Percentiles rank a stretch among this genome's conserved stretches.
phyloP scores from a whole-genome alignment of 2,113 vertebrate genomes.

The Amblyornis subalaris region DNA sequence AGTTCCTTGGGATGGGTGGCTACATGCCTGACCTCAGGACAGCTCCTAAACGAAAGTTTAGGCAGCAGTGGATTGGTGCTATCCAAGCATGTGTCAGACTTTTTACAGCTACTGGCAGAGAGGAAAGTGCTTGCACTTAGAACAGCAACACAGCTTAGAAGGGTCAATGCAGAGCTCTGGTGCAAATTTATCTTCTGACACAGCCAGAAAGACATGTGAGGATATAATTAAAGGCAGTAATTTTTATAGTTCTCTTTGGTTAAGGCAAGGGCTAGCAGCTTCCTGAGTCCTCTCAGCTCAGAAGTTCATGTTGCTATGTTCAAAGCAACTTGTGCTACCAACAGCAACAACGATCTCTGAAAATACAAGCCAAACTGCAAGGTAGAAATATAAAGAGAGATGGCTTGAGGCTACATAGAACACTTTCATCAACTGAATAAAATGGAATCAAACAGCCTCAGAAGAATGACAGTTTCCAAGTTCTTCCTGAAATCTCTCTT shows the following conservation, averaged over 20 bases:
- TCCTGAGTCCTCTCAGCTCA: background rate
- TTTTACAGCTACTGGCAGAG: background rate
- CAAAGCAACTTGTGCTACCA: background rate
- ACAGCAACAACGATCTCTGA: background rate
- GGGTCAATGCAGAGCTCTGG: background rate
- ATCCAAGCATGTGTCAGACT: background rate
- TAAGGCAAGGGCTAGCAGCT: background rate
- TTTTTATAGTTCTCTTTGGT: conserved; percentile 23
- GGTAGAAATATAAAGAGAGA: background rate
- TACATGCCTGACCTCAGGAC: background rate
- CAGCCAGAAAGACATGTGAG: background rate
- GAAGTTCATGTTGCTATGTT: background rate
- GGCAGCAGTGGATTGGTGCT: background rate
- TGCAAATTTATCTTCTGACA: background rate
- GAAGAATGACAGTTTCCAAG: background rate
- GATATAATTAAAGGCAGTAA: background rate
- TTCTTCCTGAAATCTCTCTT: conserved; percentile 14
- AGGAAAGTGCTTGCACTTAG: background rate
- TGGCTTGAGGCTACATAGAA: background rate
- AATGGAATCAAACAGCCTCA: background rate
- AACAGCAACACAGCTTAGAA: background rate
- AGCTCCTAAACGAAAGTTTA: background rate
- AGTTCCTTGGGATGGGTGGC: background rate
- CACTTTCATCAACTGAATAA: background rate
- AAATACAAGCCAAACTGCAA: background rate